Evolutionary conservation across 1,140 invertebrate species (phyloP).

Genomic region (Temnothorax longispinosus): DNA sequence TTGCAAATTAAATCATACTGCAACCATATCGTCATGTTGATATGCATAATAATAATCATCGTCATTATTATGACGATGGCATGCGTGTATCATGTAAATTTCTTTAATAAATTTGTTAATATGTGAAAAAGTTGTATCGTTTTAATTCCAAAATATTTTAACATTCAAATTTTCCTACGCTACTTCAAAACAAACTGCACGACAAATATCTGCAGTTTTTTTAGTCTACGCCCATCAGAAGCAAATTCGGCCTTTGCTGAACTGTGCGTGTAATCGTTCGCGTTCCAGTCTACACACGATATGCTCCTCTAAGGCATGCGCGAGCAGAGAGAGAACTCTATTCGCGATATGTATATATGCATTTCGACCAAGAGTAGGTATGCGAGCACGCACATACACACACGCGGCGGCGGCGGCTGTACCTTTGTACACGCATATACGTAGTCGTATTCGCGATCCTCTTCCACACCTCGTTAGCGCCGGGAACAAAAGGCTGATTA

Average conservation of each 20-base stretch:
- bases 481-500: slow-evolving; percentile 75
- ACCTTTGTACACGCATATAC: slow-evolving; percentile 2
- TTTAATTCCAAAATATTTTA: neutral
- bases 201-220: neutral
- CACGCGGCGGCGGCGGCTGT: neutral
- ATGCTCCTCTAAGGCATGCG: neutral
- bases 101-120: neutral
- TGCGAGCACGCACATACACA: neutral
- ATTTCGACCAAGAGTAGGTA: neutral
- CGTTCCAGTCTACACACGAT: neutral
- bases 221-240: neutral
- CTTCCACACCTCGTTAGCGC: slow-evolving; percentile 69
- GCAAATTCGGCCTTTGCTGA: neutral
- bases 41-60: slow-evolving; percentile 30
- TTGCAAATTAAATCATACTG: slow-evolving; percentile 24
- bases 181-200: neutral
- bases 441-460: slow-evolving; percentile 37
- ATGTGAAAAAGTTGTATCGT: neutral
- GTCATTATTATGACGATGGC: neutral
- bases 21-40: neutral
- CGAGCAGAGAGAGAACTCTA: neutral
- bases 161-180: neutral
- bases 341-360: neutral
- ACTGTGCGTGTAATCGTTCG: neutral
- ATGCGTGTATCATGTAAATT: neutral